Percentiles rank a stretch among this genome's conserved stretches.
Evolutionary conservation across 2,797 vertebrate species (phyloP).

Genomic region (Amniataba percoides): DNA sequence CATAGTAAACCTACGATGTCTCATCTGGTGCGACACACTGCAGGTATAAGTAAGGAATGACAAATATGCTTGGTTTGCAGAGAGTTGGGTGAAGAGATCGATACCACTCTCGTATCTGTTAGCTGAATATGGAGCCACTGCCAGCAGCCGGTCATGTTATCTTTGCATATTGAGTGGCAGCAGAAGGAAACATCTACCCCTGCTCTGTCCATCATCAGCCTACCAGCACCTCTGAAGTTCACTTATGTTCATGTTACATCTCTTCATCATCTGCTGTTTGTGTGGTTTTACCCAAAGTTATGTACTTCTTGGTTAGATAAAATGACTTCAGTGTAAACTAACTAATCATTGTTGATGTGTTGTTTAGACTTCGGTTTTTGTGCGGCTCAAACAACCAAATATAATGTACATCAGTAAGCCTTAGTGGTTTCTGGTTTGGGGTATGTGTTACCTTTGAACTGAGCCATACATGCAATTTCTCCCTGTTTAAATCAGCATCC

Average conservation of each 20-base stretch:
- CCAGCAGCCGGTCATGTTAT: not conserved
- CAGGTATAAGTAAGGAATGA: not conserved
- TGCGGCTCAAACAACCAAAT: slow-evolving; percentile 7
- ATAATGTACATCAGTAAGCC: slow-evolving; percentile 6
- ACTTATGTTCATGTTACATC: not conserved
- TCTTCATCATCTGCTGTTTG: not conserved
- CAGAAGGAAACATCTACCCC: not conserved
- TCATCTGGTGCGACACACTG: not conserved
- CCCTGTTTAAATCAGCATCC: not conserved
- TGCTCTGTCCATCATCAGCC: not conserved
- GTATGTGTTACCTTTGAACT: not conserved
- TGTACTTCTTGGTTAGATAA: no score
- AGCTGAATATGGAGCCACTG: slow-evolving; percentile 2
- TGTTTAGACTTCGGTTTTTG: not conserved
- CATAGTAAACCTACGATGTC: not conserved
- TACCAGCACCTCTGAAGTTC: not conserved
- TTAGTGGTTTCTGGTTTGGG: not conserved
- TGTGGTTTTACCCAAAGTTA: not conserved
- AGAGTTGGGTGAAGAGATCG: not conserved
- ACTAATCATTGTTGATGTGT: not conserved
- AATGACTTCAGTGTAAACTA: no score
- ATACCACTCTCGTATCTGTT: not conserved
- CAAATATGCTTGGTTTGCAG: not conserved
- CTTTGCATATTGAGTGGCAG: slow-evolving; percentile 2
- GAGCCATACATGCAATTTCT: no score